Evolutionary conservation across 1,140 invertebrate genomes (phyloP).

Genomic region (Diabrotica undecimpunctata): DNA sequence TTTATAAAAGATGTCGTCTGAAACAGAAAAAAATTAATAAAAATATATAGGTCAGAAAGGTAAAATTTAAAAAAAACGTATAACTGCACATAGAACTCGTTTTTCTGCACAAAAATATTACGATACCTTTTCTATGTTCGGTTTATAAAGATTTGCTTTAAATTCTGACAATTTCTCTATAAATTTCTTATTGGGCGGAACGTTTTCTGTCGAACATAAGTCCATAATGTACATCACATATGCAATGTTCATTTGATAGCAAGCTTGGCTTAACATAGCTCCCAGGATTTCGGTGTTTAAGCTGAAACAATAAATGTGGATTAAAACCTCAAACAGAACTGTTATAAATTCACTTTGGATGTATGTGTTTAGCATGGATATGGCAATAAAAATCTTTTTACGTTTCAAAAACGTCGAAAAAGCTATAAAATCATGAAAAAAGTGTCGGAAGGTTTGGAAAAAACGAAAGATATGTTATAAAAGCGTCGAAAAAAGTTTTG

Average conservation of each 20-base stretch:
- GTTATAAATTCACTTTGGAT: too few species aligned
- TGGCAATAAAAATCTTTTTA: too few species aligned
- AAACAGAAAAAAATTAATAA: too few species aligned
- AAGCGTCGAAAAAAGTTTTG: too few species aligned
- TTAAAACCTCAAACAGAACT: not conserved
- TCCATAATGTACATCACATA: slow-evolving; percentile 69
- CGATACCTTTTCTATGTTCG: too few species aligned
- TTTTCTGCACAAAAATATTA: slow-evolving; percentile 32
- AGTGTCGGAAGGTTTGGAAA: too few species aligned
- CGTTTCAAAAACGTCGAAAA: too few species aligned
- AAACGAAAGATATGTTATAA: too few species aligned
- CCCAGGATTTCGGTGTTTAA: slow-evolving; percentile 71
- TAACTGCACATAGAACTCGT: slow-evolving; percentile 40
- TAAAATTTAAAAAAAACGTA: slow-evolving; percentile 25
- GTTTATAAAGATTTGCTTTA: too few species aligned
- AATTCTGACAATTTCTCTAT: slow-evolving; percentile 50
- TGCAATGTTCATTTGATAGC: slow-evolving; percentile 54
- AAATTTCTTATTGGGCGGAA: slow-evolving; percentile 58
- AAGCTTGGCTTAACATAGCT: slow-evolving; percentile 62
- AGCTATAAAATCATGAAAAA: too few species aligned
- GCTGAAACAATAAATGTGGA: slow-evolving; percentile 45
- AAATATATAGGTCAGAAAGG: too few species aligned
- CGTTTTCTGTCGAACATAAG: slow-evolving; percentile 55
- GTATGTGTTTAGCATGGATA: too few species aligned
- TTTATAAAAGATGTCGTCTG: slow-evolving; percentile 32